phyloP scores from a whole-genome alignment of 2,888 invertebrate genomes.

The Perizoma flavofasciatum region DNA sequence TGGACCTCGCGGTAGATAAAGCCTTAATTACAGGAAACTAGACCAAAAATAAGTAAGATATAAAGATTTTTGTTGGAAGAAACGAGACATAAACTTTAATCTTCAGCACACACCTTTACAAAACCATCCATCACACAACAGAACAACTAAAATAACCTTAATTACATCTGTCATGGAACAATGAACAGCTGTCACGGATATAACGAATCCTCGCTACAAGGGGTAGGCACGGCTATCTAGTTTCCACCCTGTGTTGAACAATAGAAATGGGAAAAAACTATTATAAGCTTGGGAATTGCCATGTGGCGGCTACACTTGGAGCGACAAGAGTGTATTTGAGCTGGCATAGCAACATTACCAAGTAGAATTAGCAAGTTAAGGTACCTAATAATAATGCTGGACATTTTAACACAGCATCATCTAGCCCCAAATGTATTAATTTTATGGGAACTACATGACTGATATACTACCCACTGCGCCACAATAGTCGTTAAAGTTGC shows the following conservation, averaged over 20 bases:
- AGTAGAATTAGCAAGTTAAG: too few relatives aligned
- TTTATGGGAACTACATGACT: too few relatives aligned
- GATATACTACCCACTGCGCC: too few relatives aligned
- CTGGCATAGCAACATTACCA: neutral
- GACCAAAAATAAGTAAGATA: too few relatives aligned
- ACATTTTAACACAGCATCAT: too few relatives aligned
- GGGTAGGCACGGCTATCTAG: conserved; percentile 32
- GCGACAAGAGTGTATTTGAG: conserved; percentile 18
- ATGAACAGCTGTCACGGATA: conserved; percentile 45
- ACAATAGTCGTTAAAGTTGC: too few relatives aligned
- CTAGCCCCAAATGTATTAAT: too few relatives aligned
- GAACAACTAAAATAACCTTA: conserved; percentile 38
- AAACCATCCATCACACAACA: conserved; percentile 30
- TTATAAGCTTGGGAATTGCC: conserved; percentile 56
- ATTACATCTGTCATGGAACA: conserved; percentile 48
- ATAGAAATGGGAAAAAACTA: conserved; percentile 61
- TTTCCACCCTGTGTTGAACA: conserved; percentile 50
- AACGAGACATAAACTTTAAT: too few relatives aligned
- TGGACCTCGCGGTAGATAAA: too few relatives aligned
- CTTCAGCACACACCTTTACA: conserved; percentile 6
- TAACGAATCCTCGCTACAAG: conserved; percentile 46
- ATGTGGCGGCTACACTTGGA: conserved; percentile 30
- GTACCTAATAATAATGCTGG: too few relatives aligned
- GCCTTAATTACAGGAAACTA: too few relatives aligned
- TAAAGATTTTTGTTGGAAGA: too few relatives aligned